Conservation (phyloP, 1,140 invertebrate species). For the Ganaspis sp. region DNA sequence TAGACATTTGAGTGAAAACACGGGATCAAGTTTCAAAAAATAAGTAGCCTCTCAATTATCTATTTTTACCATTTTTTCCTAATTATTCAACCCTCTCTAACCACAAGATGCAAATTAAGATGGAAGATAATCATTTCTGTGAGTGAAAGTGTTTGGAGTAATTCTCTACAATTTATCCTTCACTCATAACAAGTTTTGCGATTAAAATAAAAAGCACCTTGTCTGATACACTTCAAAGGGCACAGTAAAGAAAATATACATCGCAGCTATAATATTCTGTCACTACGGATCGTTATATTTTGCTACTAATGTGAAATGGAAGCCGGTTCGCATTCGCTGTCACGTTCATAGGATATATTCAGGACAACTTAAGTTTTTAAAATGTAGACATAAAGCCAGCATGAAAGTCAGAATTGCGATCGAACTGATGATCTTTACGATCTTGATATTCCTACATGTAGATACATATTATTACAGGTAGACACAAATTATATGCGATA, state of each 20-base stretch:
- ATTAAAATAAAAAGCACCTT: background rate
- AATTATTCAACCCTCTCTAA: background rate
- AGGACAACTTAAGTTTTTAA: conserved; percentile 1
- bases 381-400: background rate
- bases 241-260: background rate
- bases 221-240: conserved; percentile 8
- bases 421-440: conserved; percentile 11
- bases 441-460: background rate
- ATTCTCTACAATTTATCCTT: conserved; percentile 14
- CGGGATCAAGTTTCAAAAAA: too few species aligned
- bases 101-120: conserved; percentile 5
- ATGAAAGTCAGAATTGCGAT: conserved; percentile 13
- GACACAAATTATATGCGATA: conserved; percentile 25
- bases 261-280: background rate
- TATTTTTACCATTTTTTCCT: background rate
- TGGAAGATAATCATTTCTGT: background rate
- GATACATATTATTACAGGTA: background rate
- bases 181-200: conserved; percentile 8
- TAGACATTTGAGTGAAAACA: too few species aligned
- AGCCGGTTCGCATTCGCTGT: background rate
- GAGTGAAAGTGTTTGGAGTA: conserved; percentile 9
- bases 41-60: background rate
- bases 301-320: conserved; percentile 9
- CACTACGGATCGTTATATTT: conserved; percentile 6
- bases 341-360: background rate